These are phyloP conservation scores for Aelia acuminata DNA, from an alignment of 2,888 invertebrate genomes.

Conservation along the genomic window DNA sequence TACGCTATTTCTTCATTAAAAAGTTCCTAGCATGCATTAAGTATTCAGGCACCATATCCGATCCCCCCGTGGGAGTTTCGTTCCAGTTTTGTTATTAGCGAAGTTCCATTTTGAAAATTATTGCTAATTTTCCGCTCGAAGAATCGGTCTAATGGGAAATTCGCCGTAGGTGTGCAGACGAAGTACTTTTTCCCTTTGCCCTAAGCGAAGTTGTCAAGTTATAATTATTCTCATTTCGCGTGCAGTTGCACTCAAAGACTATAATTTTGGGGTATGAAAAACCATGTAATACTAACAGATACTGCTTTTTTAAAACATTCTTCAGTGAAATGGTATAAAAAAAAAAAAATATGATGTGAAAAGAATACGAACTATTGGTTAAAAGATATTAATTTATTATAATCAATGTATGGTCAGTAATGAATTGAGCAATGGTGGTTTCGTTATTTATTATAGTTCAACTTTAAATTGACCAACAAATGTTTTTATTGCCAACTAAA, in stretches of 20 bases:
- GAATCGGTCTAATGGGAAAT: constrained; percentile 25
- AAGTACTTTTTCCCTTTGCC: not conserved
- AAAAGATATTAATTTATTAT: no score
- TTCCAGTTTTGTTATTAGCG: constrained; percentile 24
- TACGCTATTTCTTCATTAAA: constrained; percentile 3
- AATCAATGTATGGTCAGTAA: no score
- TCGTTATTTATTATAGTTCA: no score
- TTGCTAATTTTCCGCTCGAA: constrained; percentile 27
- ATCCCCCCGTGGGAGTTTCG: not conserved
- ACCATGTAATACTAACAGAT: not conserved
- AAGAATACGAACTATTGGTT: no score
- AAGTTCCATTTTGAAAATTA: constrained; percentile 37
- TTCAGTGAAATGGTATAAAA: no score
- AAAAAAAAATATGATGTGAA: no score
- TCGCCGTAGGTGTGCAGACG: not conserved
- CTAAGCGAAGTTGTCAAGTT: not conserved
- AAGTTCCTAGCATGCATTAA: not conserved
- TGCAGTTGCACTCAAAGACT: not conserved
- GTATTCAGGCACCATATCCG: constrained; percentile 6
- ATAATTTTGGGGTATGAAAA: not conserved
- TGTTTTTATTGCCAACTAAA: no score
- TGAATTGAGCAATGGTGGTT: no score
- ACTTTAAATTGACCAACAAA: no score
- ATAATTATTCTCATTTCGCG: not conserved
- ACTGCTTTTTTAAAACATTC: no score